Conservation (phyloP, 2,113 vertebrate species). For the Cryptoleucopteryx plumbea region DNA sequence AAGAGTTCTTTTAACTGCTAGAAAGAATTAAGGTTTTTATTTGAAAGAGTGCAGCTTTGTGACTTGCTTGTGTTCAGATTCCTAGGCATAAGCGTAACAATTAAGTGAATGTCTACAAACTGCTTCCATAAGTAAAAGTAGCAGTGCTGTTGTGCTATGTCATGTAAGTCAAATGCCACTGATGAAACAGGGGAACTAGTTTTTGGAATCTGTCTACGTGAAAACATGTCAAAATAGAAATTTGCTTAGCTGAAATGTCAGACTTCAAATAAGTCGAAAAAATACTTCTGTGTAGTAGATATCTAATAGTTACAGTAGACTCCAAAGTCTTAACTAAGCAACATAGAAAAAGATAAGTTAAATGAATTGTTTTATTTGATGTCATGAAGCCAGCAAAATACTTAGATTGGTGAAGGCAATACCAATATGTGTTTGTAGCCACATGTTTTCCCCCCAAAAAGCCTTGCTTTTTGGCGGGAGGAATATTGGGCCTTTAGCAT, state of each 20-base stretch:
- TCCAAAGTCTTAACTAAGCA: background rate
- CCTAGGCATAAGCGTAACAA: background rate
- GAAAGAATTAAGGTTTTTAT: background rate
- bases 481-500: background rate
- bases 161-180: background rate
- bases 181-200: background rate
- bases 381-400: background rate
- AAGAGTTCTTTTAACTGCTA: background rate
- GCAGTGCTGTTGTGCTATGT: background rate
- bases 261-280: background rate
- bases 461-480: background rate
- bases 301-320: background rate
- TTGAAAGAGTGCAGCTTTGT: background rate
- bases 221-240: background rate
- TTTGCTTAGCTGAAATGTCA: background rate
- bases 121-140: background rate
- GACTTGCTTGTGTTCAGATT: background rate
- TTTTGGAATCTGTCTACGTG: background rate
- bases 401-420: background rate
- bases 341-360: background rate
- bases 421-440: background rate
- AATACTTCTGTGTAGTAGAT: background rate
- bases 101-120: background rate
- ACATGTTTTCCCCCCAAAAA: rapidly evolving
- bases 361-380: background rate